Conservation (phyloP, 2,888 invertebrate genomes). For the Calameuta idolon region DNA sequence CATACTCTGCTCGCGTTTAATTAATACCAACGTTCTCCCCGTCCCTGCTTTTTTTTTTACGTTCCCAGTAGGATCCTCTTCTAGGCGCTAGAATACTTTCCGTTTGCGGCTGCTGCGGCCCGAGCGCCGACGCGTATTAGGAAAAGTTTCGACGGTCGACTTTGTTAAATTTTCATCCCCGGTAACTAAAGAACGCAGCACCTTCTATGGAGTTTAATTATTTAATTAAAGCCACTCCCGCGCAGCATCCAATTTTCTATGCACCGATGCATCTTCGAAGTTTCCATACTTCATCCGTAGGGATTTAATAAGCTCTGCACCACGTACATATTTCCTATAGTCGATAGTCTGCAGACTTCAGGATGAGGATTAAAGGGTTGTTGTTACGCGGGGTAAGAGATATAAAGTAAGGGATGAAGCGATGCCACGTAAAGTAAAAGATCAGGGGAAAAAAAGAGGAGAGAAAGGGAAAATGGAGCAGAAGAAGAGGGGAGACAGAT, state of each 20-base stretch:
- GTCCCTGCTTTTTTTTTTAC: not conserved
- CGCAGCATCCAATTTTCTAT: not conserved
- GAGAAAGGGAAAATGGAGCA: constrained; percentile 11
- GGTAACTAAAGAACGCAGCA: not conserved
- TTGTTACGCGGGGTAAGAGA: not conserved
- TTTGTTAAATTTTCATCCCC: not conserved
- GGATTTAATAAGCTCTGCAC: not conserved
- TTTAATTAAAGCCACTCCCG: not conserved
- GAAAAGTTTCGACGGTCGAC: not conserved
- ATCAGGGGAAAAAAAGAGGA: constrained; percentile 9
- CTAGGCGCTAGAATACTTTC: not conserved
- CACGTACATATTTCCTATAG: not conserved
- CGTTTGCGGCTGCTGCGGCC: not conserved
- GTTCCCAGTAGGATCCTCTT: not conserved
- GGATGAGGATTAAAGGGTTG: not conserved
- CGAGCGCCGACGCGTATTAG: not conserved
- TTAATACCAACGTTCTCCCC: not conserved
- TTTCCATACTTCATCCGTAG: not conserved
- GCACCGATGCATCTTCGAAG: not conserved
- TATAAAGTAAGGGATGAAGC: not conserved
- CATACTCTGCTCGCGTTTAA: not conserved
- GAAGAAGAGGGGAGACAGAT: constrained; percentile 12
- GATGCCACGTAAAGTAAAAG: not conserved
- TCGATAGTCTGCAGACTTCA: not conserved
- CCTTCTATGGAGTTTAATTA: not conserved